These are phyloP conservation scores for Hirtodrosophila confusa DNA, from an alignment of 2,888 invertebrate species.

Conservation along the genomic window DNA sequence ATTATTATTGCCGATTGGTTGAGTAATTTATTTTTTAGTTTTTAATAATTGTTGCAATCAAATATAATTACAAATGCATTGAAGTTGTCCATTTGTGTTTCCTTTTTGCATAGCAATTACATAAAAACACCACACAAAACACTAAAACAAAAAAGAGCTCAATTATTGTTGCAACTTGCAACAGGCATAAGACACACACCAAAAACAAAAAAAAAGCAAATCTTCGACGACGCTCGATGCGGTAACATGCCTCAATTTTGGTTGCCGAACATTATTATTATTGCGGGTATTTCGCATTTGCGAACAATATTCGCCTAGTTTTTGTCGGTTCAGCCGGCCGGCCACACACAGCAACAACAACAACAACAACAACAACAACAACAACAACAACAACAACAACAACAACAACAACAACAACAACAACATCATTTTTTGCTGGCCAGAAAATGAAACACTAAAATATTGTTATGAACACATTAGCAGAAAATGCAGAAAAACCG, in stretches of 20 bases:
- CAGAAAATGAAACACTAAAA: constrained; percentile 32
- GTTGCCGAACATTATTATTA: constrained; percentile 70
- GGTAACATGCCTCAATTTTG: constrained; percentile 73
- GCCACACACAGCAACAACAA: constrained; percentile 11
- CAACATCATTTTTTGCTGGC: constrained; percentile 58
- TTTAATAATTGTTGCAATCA: constrained; percentile 75
- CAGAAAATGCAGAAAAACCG: constrained; percentile 8
- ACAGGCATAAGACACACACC: constrained; percentile 6
- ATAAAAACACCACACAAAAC: constrained; percentile 46
- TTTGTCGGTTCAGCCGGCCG: constrained; percentile 20
- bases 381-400: constrained; percentile 11
- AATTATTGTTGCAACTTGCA: constrained; percentile 73
- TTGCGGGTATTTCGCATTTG: constrained; percentile 63
- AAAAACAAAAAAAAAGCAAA: constrained; percentile 26
- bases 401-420: constrained; percentile 52
- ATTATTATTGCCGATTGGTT: constrained; percentile 31
- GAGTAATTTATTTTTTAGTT: constrained; percentile 36
- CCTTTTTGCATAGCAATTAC: constrained; percentile 74
- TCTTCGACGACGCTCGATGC: constrained; percentile 62
- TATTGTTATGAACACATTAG: constrained; percentile 35
- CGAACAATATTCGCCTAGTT: constrained; percentile 56
- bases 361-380: constrained; percentile 3
- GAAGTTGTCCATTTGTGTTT: constrained; percentile 66
- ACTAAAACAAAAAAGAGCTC: constrained; percentile 54
- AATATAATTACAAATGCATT: constrained; percentile 72